These are phyloP conservation scores for Furcifer pardalis DNA, from an alignment of 2,797 vertebrate genomes.

Conservation along the genomic window DNA sequence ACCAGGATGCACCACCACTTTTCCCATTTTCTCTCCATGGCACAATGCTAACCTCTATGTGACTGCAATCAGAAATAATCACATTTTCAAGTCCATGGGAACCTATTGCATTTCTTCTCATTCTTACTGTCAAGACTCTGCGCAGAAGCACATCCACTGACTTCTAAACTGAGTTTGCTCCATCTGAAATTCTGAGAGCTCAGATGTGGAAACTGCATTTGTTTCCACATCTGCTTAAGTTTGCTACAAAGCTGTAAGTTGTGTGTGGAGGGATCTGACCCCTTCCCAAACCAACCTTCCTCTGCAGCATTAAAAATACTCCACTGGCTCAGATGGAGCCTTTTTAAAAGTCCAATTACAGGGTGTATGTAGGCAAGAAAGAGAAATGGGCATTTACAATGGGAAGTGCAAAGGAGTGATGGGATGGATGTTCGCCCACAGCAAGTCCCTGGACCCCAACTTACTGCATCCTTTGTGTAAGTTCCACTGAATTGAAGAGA, in stretches of 20 bases:
- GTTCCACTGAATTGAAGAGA: not conserved
- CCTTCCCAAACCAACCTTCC: not conserved
- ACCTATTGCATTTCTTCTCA: not conserved
- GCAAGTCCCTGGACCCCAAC: too few species aligned
- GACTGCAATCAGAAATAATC: not conserved
- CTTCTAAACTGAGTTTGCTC: constrained; percentile 1
- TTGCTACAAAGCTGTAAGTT: not conserved
- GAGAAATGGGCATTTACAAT: not conserved
- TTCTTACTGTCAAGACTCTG: not conserved
- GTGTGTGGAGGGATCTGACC: not conserved
- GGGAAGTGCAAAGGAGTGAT: not conserved
- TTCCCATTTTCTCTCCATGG: too few species aligned
- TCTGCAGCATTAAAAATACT: not conserved
- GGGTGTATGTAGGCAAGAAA: not conserved
- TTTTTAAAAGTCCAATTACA: not conserved
- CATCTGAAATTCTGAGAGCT: not conserved
- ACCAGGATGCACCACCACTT: not conserved
- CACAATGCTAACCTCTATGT: too few species aligned
- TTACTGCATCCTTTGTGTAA: too few species aligned
- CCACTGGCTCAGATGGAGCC: not conserved
- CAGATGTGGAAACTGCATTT: not conserved
- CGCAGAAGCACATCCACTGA: not conserved
- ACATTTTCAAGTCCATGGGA: not conserved
- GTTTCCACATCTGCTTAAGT: not conserved
- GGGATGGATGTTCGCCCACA: not conserved